A percentile compares a stretch with the other conserved stretches of the same genome.
Evolutionary conservation across 2,888 invertebrate genomes (phyloP).

Genomic region (Platycheirus rosarum): DNA sequence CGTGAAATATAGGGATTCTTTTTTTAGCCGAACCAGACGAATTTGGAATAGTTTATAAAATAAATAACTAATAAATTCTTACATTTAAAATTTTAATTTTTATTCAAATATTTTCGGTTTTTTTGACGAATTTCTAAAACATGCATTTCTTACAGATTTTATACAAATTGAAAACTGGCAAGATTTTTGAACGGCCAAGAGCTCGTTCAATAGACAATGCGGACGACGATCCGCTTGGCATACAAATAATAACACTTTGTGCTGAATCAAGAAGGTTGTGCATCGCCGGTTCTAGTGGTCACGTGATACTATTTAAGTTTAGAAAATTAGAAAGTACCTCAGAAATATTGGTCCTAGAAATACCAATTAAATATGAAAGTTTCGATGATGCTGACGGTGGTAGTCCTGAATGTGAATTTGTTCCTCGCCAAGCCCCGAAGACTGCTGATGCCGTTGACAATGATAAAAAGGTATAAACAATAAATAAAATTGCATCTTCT

Average conservation of each 20-base stretch:
- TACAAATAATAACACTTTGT: conserved; percentile 95
- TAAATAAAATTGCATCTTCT: conserved; percentile 3
- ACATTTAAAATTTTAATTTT: too few relatives aligned
- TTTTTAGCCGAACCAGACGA: too few relatives aligned
- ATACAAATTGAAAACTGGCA: conserved; percentile 98
- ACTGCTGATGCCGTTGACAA: conserved; percentile 79
- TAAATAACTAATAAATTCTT: too few relatives aligned
- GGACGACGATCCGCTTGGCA: conserved; percentile 94
- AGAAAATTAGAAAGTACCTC: conserved; percentile 93
- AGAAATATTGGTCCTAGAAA: conserved; percentile 91
- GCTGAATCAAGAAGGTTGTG: conserved; percentile 95
- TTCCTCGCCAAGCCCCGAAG: conserved; percentile 84
- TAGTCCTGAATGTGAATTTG: conserved; percentile 92
- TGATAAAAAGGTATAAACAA: conserved; percentile 83
- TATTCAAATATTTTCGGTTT: too few relatives aligned
- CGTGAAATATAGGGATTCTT: too few relatives aligned
- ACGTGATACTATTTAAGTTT: conserved; percentile 98
- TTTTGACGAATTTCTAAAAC: too few relatives aligned
- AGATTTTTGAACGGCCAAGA: conserved; percentile 86
- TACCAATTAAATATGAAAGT: conserved; percentile 92
- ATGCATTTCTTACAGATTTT: conserved; percentile 88
- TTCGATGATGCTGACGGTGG: conserved; percentile 89
- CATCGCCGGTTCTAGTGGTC: conserved; percentile 95
- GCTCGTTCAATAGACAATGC: conserved; percentile 85
- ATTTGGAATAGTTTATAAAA: too few relatives aligned